Evolutionary conservation across 2,797 vertebrate species (phyloP).

Genomic region (Jordanella pulchra): DNA sequence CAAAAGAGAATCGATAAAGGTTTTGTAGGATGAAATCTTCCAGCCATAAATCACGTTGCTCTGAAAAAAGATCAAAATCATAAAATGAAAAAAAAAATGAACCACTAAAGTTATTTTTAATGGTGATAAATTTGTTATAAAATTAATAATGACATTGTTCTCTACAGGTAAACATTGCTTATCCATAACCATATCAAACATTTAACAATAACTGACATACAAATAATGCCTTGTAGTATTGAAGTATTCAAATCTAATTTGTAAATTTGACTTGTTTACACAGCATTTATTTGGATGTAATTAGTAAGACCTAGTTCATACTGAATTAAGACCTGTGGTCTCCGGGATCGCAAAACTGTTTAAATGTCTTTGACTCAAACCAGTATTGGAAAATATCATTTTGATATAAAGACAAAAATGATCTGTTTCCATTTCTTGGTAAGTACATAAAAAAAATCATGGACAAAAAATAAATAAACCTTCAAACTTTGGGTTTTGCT

Average conservation of each 20-base stretch:
- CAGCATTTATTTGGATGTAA: background rate
- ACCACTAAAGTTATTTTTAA: background rate
- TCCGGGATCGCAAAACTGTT: background rate
- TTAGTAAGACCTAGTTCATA: background rate
- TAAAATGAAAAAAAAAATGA: constrained; percentile 5
- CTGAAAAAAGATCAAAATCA: constrained; percentile 62
- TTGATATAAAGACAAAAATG: background rate
- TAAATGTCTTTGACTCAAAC: background rate
- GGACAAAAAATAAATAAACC: background rate
- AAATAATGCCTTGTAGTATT: background rate
- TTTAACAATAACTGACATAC: background rate
- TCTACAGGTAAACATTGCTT: background rate
- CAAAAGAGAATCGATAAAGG: constrained; percentile 81
- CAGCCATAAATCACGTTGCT: constrained; percentile 90
- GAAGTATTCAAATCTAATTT: background rate
- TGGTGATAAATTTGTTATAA: background rate
- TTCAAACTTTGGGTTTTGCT: background rate
- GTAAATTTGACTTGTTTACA: background rate
- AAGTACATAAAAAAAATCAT: too few relatives aligned
- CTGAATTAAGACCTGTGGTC: background rate
- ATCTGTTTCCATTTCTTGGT: background rate
- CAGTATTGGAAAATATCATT: background rate
- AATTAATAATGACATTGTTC: background rate
- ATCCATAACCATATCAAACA: background rate
- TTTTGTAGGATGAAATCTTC: constrained; percentile 88